These are phyloP conservation scores for Spilarctia lutea DNA, from an alignment of 2,888 invertebrate genomes.

Conservation along the genomic window DNA sequence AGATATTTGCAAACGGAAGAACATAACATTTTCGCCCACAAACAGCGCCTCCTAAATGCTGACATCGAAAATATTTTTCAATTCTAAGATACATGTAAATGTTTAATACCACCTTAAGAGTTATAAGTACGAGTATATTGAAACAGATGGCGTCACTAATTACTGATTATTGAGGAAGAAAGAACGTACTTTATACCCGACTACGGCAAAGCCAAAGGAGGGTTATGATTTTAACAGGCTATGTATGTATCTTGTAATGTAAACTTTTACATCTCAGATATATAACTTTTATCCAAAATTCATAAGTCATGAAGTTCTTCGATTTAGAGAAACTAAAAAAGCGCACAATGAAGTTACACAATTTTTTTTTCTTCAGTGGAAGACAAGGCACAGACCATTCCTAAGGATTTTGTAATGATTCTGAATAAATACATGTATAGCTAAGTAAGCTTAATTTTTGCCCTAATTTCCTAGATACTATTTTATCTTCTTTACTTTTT, in stretches of 20 bases:
- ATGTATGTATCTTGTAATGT: not conserved
- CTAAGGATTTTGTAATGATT: too few species aligned
- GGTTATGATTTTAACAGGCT: too few species aligned
- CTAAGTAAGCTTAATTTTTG: not conserved
- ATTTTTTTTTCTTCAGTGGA: not conserved
- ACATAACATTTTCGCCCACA: not conserved
- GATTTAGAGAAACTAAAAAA: too few species aligned
- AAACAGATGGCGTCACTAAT: not conserved
- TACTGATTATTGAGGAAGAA: not conserved
- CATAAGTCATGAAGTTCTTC: too few species aligned
- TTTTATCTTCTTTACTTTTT: not conserved
- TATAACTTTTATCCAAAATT: too few species aligned
- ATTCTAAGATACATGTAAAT: not conserved
- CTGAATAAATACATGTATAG: too few species aligned
- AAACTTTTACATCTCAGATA: not conserved
- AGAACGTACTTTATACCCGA: too few species aligned
- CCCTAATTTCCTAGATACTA: not conserved
- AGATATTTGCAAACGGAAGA: not conserved
- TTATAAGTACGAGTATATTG: not conserved
- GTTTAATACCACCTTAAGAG: not conserved
- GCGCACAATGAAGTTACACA: too few species aligned
- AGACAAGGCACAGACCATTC: not conserved
- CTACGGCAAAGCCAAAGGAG: too few species aligned
- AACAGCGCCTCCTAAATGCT: not conserved
- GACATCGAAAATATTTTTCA: not conserved